phyloP scores from a whole-genome alignment of 2,888 invertebrate genomes.

The Esperia sulphurella region DNA sequence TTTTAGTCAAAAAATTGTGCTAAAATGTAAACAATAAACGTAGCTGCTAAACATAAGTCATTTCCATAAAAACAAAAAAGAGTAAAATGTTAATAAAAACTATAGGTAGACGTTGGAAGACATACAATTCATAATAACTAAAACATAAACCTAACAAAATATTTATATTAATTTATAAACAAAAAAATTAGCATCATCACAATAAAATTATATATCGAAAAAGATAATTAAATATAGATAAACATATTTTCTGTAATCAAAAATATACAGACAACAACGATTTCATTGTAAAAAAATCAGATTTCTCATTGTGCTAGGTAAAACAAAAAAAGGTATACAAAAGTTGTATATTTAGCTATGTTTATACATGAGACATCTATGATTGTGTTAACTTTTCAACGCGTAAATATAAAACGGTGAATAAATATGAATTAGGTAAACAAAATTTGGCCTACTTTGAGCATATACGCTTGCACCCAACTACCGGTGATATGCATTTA shows the following conservation, averaged over 20 bases:
- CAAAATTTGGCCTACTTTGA: constrained; percentile 49
- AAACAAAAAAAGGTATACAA: constrained; percentile 21
- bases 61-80: constrained; percentile 23
- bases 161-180: constrained; percentile 19
- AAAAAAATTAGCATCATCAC: constrained; percentile 17
- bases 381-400: neutral
- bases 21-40: constrained; percentile 45
- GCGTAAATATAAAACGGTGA: neutral
- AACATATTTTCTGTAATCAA: constrained; percentile 50
- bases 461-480: constrained; percentile 31
- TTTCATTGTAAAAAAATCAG: constrained; percentile 20
- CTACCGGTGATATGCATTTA: constrained; percentile 34
- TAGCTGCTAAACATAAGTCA: constrained; percentile 36
- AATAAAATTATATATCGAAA: constrained; percentile 17
- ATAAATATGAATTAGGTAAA: constrained; percentile 17
- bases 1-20: constrained; percentile 61
- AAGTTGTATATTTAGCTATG: constrained; percentile 21
- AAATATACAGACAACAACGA: constrained; percentile 71
- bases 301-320: constrained; percentile 12
- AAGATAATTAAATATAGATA: constrained; percentile 32
- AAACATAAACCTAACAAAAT: constrained; percentile 25
- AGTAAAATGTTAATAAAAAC: constrained; percentile 34
- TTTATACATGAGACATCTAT: constrained; percentile 14
- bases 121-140: constrained; percentile 48
- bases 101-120: constrained; percentile 54